A percentile compares a stretch with the other conserved stretches of the same genome.
Evolutionary conservation across 2,888 invertebrate genomes (phyloP).

Genomic region (Ypsolopha scabrella): DNA sequence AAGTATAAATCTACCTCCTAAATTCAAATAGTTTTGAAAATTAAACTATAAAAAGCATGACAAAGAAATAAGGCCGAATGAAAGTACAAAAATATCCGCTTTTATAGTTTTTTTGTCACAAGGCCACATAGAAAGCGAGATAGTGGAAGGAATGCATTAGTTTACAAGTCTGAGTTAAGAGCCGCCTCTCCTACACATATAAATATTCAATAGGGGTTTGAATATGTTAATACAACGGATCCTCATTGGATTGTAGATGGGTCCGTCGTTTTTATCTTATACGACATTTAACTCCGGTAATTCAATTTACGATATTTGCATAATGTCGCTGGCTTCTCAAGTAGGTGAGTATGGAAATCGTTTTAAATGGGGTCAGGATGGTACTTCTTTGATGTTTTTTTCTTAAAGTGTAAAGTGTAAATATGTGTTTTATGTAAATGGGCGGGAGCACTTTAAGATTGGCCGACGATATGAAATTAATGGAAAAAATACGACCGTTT

Average conservation of each 20-base stretch:
- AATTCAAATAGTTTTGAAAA: too few relatives aligned
- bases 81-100: not conserved
- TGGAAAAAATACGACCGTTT: too few relatives aligned
- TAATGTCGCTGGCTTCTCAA: conserved; percentile 57
- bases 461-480: too few relatives aligned
- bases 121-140: conserved; percentile 34
- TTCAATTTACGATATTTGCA: conserved; percentile 70
- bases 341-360: conserved; percentile 65
- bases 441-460: too few relatives aligned
- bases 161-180: conserved; percentile 51
- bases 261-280: conserved; percentile 69
- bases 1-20: too few relatives aligned
- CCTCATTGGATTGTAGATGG: conserved; percentile 69
- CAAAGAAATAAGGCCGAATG: too few relatives aligned
- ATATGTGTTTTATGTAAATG: too few relatives aligned
- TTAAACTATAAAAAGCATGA: too few relatives aligned
- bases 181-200: conserved; percentile 36
- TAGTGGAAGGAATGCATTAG: conserved; percentile 48
- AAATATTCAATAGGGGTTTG: conserved; percentile 68
- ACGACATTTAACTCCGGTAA: conserved; percentile 70
- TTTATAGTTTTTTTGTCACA: conserved; percentile 37
- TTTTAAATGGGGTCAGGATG: conserved; percentile 16
- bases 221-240: conserved; percentile 65
- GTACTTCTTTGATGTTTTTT: conserved; percentile 14
- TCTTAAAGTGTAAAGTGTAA: not conserved